A percentile compares a stretch with the other conserved stretches of the same genome.
These are phyloP conservation scores for Leptocoma aspasia DNA, from an alignment of 2,113 vertebrate genomes.

Conservation along the genomic window DNA sequence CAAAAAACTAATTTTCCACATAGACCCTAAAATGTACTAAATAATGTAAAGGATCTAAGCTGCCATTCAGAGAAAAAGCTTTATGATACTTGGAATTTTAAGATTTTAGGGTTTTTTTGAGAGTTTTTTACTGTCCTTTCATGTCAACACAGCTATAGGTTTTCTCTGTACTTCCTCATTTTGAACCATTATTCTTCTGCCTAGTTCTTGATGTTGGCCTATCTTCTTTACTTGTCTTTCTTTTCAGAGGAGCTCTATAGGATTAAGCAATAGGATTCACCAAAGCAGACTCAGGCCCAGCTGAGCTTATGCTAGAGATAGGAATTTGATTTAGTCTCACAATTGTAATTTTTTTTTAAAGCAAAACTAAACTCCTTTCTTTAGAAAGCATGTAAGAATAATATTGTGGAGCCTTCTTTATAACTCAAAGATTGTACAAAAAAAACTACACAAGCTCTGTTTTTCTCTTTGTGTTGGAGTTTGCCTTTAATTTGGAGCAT, in stretches of 20 bases:
- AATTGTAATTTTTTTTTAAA: background rate
- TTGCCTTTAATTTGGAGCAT: background rate
- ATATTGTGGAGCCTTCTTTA: background rate
- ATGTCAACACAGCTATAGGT: background rate
- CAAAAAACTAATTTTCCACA: background rate
- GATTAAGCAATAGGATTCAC: background rate
- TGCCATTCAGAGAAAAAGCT: background rate
- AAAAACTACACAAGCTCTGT: background rate
- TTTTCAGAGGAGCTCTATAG: background rate
- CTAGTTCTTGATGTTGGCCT: background rate
- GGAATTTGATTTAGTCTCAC: background rate
- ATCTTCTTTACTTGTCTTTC: background rate
- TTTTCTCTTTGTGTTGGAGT: background rate
- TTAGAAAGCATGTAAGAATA: background rate
- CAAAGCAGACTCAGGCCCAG: background rate
- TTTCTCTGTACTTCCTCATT: background rate
- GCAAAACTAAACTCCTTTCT: background rate
- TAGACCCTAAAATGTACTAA: background rate
- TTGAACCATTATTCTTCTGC: background rate
- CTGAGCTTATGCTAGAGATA: background rate
- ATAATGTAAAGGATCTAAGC: background rate
- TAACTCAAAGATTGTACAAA: background rate
- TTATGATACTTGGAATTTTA: background rate
- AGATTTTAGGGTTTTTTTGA: background rate
- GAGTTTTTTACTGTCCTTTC: background rate